phyloP scores from a whole-genome alignment of 2,888 invertebrate species.

The Cryptops parisi region DNA sequence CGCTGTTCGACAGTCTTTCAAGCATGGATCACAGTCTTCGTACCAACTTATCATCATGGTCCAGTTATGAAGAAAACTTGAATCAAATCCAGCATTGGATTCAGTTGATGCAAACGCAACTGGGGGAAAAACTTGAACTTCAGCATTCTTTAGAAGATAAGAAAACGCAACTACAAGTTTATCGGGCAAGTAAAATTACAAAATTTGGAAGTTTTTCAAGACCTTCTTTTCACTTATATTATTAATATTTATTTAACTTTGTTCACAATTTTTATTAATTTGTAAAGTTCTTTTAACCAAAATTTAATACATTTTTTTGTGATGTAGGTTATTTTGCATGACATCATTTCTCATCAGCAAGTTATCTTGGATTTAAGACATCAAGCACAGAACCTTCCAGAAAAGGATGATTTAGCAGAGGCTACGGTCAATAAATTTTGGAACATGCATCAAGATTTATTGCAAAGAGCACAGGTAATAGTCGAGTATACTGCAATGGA shows the following conservation, averaged over 20 bases:
- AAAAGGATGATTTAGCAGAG: slow-evolving; percentile 27
- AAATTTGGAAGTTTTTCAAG: too few species aligned
- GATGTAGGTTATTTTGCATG: slow-evolving; percentile 49
- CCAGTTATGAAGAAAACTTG: slow-evolving; percentile 73
- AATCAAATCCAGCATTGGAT: slow-evolving; percentile 67
- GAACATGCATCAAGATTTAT: slow-evolving; percentile 12
- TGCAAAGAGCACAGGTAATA: slow-evolving; percentile 12
- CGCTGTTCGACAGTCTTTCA: slow-evolving; percentile 62
- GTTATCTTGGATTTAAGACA: slow-evolving; percentile 66
- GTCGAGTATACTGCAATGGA: too few species aligned
- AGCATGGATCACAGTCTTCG: slow-evolving; percentile 65
- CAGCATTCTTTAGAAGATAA: slow-evolving; percentile 83
- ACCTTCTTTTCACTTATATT: too few species aligned
- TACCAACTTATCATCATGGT: slow-evolving; percentile 64
- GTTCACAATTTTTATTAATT: too few species aligned
- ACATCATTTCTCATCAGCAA: slow-evolving; percentile 69
- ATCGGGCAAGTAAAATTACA: slow-evolving; percentile 39
- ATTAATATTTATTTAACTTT: too few species aligned
- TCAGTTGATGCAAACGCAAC: slow-evolving; percentile 51
- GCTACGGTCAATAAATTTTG: slow-evolving; percentile 10
- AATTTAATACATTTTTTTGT: neutral
- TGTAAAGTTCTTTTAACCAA: too few species aligned
- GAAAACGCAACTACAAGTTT: slow-evolving; percentile 67
- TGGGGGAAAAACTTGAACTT: slow-evolving; percentile 62
- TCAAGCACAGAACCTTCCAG: slow-evolving; percentile 63